Conservation (phyloP, 1,140 invertebrate species). For the Philaenus spumarius region DNA sequence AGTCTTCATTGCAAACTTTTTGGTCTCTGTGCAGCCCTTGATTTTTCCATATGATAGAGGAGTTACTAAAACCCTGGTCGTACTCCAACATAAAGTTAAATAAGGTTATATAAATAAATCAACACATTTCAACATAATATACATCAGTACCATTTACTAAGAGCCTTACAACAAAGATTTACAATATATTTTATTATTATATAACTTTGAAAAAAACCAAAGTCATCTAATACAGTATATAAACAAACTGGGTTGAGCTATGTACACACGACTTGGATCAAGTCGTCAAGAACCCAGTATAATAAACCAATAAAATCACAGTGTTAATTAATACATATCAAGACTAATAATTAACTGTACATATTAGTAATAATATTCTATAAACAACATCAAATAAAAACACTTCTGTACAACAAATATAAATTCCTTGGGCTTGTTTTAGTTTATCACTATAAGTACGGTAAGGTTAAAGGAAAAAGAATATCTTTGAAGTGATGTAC, state of each 20-base stretch:
- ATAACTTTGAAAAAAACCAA: conserved; percentile 13
- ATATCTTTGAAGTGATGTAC: too few species aligned
- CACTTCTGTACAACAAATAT: conserved; percentile 13
- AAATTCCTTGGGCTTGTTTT: conserved; percentile 9
- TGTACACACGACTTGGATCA: neutral
- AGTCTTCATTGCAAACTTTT: too few species aligned
- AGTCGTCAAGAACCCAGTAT: neutral
- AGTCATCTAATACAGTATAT: conserved; percentile 14
- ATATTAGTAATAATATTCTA: conserved; percentile 10
- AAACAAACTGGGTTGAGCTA: conserved; percentile 12
- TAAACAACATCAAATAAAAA: conserved; percentile 17
- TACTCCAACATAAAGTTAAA: too few species aligned
- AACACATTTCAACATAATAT: neutral
- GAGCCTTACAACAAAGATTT: conserved; percentile 15
- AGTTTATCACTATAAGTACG: too few species aligned
- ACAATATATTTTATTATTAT: conserved; percentile 15
- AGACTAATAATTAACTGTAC: conserved; percentile 13
- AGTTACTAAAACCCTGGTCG: too few species aligned
- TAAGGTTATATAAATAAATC: too few species aligned
- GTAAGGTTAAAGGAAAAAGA: too few species aligned
- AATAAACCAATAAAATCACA: conserved; percentile 10
- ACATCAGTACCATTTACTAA: conserved; percentile 18
- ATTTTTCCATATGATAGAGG: too few species aligned
- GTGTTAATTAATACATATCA: conserved; percentile 1
- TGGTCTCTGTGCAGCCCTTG: too few species aligned